Conservation (phyloP, 1,140 invertebrate genomes). For the Drosophila obscura region DNA sequence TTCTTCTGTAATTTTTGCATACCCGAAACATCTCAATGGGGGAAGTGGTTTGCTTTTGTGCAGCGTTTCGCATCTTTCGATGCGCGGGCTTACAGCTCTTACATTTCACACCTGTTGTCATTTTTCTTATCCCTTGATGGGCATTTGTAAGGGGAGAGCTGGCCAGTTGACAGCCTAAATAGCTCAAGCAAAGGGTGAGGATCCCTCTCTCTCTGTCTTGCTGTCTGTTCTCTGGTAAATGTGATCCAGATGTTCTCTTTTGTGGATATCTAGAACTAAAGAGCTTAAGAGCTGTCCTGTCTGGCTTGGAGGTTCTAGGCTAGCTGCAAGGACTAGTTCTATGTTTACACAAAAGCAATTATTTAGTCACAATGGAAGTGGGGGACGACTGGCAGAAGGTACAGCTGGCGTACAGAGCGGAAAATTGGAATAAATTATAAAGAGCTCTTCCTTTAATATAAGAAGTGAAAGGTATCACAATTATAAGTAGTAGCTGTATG, state of each 20-base stretch:
- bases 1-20: constrained; percentile 59
- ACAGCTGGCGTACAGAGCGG: too few species aligned
- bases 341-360: too few species aligned
- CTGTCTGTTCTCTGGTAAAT: constrained; percentile 18
- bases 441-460: too few species aligned
- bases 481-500: too few species aligned
- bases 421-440: too few species aligned
- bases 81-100: constrained; percentile 30
- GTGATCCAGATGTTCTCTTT: constrained; percentile 26
- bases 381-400: too few species aligned
- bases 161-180: constrained; percentile 68
- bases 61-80: background rate
- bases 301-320: too few species aligned
- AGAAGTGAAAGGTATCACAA: too few species aligned
- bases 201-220: background rate
- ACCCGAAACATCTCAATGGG: constrained; percentile 46
- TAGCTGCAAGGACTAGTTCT: too few species aligned
- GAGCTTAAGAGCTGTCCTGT: too few species aligned
- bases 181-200: constrained; percentile 16
- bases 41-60: constrained; percentile 52
- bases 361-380: too few species aligned
- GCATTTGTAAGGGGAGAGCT: constrained; percentile 11
- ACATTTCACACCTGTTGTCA: constrained; percentile 72
- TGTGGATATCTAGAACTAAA: too few species aligned
- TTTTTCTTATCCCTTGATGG: constrained; percentile 40